phyloP scores from a whole-genome alignment of 2,797 vertebrate genomes.

The Molossus alvarezi region DNA sequence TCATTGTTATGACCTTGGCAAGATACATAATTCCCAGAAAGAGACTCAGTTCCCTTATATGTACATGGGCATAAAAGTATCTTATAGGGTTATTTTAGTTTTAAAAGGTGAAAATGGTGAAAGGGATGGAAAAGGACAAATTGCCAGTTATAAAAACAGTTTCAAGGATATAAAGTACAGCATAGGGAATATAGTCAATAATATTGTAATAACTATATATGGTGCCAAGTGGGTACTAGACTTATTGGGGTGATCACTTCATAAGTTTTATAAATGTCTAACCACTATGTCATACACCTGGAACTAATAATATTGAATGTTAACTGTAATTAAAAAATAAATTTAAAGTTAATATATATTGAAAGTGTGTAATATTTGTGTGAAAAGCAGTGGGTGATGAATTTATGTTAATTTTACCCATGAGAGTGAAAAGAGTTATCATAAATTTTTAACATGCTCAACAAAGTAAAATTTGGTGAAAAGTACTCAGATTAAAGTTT shows the following conservation, averaged over 20 bases:
- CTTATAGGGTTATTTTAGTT: not conserved
- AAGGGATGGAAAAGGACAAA: not conserved
- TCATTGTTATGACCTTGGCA: not conserved
- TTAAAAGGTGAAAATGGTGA: not conserved
- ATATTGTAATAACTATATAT: not conserved
- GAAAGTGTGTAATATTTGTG: not conserved
- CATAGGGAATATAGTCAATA: not conserved
- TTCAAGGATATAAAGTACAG: not conserved
- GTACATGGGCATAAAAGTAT: not conserved
- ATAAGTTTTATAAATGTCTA: not conserved
- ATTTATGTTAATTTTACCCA: not conserved
- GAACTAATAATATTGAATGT: not conserved
- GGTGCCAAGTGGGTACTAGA: not conserved
- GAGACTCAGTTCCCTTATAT: not conserved
- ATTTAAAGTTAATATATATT: not conserved
- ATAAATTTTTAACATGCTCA: not conserved
- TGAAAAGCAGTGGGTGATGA: not conserved
- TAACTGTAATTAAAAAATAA: not conserved
- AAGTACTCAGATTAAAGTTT: conserved; percentile 7
- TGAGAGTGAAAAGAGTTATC: not conserved
- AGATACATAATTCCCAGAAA: not conserved
- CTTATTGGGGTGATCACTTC: not conserved
- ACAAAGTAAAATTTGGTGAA: conserved; percentile 9
- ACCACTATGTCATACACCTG: not conserved
- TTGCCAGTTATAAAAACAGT: not conserved